A percentile compares a stretch with the other conserved stretches of the same genome.
Evolutionary conservation across 2,888 invertebrate species (phyloP).

Genomic region (Notodonta ziczac): DNA sequence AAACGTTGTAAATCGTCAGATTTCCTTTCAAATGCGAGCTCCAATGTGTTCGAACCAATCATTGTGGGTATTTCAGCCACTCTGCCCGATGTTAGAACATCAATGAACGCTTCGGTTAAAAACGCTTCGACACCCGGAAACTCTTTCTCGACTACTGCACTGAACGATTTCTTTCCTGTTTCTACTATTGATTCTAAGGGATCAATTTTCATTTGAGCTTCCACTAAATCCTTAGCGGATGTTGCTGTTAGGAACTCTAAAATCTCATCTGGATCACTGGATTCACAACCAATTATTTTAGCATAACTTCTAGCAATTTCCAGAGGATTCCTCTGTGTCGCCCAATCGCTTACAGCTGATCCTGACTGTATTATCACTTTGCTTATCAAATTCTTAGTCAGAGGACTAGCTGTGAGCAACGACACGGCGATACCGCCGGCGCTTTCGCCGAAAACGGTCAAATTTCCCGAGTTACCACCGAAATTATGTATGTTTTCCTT

Average conservation of each 20-base stretch:
- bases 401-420: constrained; percentile 67
- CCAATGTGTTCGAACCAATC: constrained; percentile 66
- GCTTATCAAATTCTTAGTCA: constrained; percentile 63
- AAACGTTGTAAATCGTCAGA: constrained; percentile 62
- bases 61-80: constrained; percentile 67
- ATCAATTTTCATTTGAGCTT: constrained; percentile 49
- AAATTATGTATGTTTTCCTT: constrained; percentile 73
- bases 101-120: constrained; percentile 63
- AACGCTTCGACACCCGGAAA: constrained; percentile 68
- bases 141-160: constrained; percentile 68
- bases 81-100: constrained; percentile 68
- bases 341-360: constrained; percentile 51
- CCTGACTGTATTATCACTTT: constrained; percentile 75
- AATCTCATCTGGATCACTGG: constrained; percentile 62
- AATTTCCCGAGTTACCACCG: constrained; percentile 71
- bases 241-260: constrained; percentile 67
- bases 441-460: constrained; percentile 75
- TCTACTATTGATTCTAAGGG: constrained; percentile 33
- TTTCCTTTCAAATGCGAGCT: constrained; percentile 50
- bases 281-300: constrained; percentile 62
- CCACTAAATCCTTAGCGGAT: constrained; percentile 65
- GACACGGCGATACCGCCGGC: constrained; percentile 61
- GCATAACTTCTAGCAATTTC: constrained; percentile 64
- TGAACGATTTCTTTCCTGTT: constrained; percentile 39
- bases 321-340: constrained; percentile 60